A percentile compares a stretch with the other conserved stretches of the same genome.
Conservation (phyloP, 2,797 vertebrate genomes). For the Gymnocypris eckloni region DNA sequence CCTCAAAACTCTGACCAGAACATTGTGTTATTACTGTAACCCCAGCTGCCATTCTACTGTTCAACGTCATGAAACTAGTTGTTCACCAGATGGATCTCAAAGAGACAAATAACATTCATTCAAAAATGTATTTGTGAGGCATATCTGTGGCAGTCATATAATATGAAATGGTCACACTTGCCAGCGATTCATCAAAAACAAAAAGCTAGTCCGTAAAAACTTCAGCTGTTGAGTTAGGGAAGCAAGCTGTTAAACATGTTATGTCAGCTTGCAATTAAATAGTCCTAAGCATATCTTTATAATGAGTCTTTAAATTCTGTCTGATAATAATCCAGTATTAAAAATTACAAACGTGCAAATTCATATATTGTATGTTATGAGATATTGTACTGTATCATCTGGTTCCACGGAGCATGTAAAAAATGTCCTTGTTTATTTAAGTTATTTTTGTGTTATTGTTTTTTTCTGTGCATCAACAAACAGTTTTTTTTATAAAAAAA, state of each 20-base stretch:
- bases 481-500: neutral
- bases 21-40: neutral
- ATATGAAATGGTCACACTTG: neutral
- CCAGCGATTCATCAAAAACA: neutral
- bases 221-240: neutral
- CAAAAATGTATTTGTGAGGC: neutral
- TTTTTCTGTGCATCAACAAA: neutral
- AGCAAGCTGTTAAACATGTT: neutral
- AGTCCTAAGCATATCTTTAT: neutral
- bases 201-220: constrained; percentile 7
- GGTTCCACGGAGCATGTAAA: neutral
- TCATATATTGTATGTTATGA: neutral
- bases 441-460: neutral
- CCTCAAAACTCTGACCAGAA: constrained; percentile 24
- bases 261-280: neutral
- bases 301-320: neutral
- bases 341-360: neutral
- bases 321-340: neutral
- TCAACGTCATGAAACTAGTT: neutral
- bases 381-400: neutral
- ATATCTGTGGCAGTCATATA: neutral
- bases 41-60: neutral
- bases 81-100: constrained; percentile 19
- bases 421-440: neutral
- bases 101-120: constrained; percentile 16